Evolutionary conservation across 2,797 vertebrate species (phyloP).

Genomic region (Enteromius paludinosus): DNA sequence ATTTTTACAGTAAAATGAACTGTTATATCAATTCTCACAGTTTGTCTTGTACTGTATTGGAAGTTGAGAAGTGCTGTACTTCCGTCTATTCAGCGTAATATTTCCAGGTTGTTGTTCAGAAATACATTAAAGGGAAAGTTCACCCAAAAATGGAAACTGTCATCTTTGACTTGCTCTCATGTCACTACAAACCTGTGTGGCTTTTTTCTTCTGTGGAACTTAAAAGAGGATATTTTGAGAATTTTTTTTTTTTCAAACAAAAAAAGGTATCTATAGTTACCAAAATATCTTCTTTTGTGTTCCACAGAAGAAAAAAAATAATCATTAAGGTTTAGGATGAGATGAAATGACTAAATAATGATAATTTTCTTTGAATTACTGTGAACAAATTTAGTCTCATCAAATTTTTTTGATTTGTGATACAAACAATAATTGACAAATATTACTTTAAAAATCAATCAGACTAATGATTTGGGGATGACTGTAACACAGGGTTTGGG

Average conservation of each 20-base stretch:
- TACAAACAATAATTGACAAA: neutral
- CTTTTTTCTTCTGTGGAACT: neutral
- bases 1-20: conserved; percentile 15
- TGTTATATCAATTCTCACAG: conserved; percentile 10
- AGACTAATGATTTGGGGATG: neutral
- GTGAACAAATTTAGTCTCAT: neutral
- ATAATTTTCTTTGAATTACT: neutral
- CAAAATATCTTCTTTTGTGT: neutral
- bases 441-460: neutral
- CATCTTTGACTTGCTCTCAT: neutral
- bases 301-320: neutral
- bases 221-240: neutral
- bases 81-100: neutral
- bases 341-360: neutral
- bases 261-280: neutral
- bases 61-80: neutral
- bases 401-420: no score
- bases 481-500: no score
- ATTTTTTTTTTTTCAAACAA: neutral
- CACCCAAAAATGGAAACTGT: neutral
- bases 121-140: neutral
- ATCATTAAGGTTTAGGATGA: neutral
- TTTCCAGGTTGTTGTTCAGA: neutral
- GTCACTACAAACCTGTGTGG: neutral
- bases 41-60: conserved; percentile 19